phyloP scores from a whole-genome alignment of 2,888 invertebrate species.

The Drosophila monieri region DNA sequence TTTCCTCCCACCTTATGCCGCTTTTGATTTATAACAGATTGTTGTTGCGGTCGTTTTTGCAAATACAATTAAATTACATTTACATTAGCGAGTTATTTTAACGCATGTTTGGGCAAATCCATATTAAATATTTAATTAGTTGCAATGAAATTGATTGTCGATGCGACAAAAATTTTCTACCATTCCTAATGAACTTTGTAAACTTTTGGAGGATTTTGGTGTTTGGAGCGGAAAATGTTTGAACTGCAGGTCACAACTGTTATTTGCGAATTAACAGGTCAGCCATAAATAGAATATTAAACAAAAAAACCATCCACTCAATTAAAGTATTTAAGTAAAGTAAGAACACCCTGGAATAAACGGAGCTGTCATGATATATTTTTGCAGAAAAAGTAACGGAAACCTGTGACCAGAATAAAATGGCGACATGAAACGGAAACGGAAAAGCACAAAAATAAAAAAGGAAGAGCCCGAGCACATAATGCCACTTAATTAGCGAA shows the following conservation, averaged over 20 bases:
- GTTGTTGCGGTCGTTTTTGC: conserved; percentile 27
- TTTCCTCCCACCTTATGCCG: neutral
- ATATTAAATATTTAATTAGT: conserved; percentile 65
- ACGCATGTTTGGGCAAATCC: conserved; percentile 20
- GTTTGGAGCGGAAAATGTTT: neutral
- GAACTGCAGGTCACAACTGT: conserved; percentile 6
- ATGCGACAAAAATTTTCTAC: conserved; percentile 21
- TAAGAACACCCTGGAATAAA: neutral
- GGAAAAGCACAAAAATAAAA: conserved; percentile 32
- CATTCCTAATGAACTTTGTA: conserved; percentile 42
- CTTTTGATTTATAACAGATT: conserved; percentile 31
- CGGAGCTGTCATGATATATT: neutral
- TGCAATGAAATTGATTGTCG: conserved; percentile 56
- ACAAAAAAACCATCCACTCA: neutral
- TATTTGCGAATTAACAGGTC: neutral
- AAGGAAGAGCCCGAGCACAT: conserved; percentile 40
- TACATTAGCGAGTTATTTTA: conserved; percentile 31
- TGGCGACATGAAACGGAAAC: conserved; percentile 6
- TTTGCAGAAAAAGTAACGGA: neutral
- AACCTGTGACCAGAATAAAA: conserved; percentile 40
- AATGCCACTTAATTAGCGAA: conserved; percentile 49
- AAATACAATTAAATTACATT: conserved; percentile 65
- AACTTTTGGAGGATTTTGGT: conserved; percentile 12
- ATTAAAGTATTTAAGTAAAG: neutral
- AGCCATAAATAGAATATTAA: neutral